Conservation (phyloP, 2,888 invertebrate genomes). For the Drosophila paranaensis region DNA sequence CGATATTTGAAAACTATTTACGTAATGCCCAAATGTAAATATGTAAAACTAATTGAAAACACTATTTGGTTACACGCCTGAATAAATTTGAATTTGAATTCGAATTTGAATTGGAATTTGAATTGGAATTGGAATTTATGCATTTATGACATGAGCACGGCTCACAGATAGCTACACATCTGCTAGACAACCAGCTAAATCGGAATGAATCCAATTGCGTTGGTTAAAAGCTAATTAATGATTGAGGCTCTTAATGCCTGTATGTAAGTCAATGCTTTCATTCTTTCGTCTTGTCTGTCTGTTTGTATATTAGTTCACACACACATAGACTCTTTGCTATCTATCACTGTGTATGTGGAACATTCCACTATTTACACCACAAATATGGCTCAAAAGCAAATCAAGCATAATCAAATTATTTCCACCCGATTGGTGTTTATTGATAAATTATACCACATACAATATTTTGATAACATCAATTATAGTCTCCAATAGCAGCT, state of each 20-base stretch:
- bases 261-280: slow-evolving; percentile 48
- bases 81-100: slow-evolving; percentile 7
- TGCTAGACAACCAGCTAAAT: slow-evolving; percentile 32
- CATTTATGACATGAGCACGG: background rate
- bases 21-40: background rate
- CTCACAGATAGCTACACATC: background rate
- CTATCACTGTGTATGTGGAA: slow-evolving; percentile 29
- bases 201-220: slow-evolving; percentile 37
- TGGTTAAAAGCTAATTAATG: slow-evolving; percentile 70
- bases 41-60: background rate
- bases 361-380: slow-evolving; percentile 69
- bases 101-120: background rate
- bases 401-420: slow-evolving; percentile 83
- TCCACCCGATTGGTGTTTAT: slow-evolving; percentile 83
- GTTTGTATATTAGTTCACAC: slow-evolving; percentile 2
- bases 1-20: background rate
- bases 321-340: slow-evolving; percentile 19
- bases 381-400: slow-evolving; percentile 81
- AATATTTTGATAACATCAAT: slow-evolving; percentile 84
- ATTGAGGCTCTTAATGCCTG: slow-evolving; percentile 49
- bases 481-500: slow-evolving; percentile 77
- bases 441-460: slow-evolving; percentile 83
- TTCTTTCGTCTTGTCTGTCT: background rate
- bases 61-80: background rate
- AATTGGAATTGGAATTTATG: background rate